Base-by-base conservation (phyloP, 2,888 invertebrate species). In the Drosophila hamatofila region DNA sequence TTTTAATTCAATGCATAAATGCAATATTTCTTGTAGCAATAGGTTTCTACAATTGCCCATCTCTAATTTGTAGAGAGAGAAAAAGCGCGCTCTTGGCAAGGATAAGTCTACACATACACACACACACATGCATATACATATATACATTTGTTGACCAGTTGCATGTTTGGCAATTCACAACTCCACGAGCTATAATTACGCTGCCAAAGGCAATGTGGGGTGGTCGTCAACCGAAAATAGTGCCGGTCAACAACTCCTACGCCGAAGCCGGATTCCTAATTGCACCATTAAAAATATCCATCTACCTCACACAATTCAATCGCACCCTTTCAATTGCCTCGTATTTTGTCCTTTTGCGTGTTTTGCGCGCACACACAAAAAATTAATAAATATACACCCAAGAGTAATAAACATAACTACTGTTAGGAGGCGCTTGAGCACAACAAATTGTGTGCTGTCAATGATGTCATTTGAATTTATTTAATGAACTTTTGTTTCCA, bases 401-500 rank as follows among this genome's bases (percentile, higher is more conserved):
- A 65, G 68, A 56, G 72, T 61, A 64, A 64, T 70, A 70, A 80
- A 73, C 48, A 61, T 42, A 51, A 60, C 60, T 66, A 42, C 8
- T 48, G n/a, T 30, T 30, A 18, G 18, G 27, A 11, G 41, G 16
- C 39, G 56, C 42, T 56, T 9, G 51, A 61, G 30, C 59, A 44
- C 59, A 69, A 60, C 65, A 66, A 86, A 81, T 72, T 69, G 61
- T 66, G 52, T 59, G 71, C 57, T 84, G 66, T 62, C 62, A 71
- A 88, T 84, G 84, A 84, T 88, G 84, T 84, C 84, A 84, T 89
- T 75, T 83, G 77, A 79, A 75, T 73, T 75, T 70, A 74, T 83
- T 79, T 65, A 62, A 39, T 58, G 16, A 74, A 58, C 68, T 58
- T 62, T 58, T 54, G 57, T 58, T 71, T 65, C 59, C 39, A 9